These are phyloP conservation scores for Macrostomum cliftonense DNA, from an alignment of 2,888 invertebrate species.

Conservation along the genomic window DNA sequence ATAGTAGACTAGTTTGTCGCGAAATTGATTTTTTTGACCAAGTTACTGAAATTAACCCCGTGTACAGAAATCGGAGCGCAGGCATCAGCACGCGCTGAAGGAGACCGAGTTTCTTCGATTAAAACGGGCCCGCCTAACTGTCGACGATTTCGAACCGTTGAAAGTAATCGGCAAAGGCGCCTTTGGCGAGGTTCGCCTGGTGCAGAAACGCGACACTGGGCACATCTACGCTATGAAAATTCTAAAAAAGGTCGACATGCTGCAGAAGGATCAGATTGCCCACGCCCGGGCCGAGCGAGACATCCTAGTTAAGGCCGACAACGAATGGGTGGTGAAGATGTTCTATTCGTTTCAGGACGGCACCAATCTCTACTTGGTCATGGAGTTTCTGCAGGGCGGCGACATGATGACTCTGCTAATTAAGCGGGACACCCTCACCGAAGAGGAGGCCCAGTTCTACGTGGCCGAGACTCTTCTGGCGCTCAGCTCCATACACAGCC, in stretches of 20 bases:
- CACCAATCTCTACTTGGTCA: conserved; percentile 90
- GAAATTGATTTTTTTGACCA: no score
- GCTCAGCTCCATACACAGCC: conserved; percentile 93
- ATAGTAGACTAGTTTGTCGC: neutral
- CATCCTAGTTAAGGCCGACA: conserved; percentile 93
- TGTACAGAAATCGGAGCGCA: conserved; percentile 60
- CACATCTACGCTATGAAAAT: conserved; percentile 99
- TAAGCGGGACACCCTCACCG: conserved; percentile 95
- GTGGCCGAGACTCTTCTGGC: conserved; percentile 92
- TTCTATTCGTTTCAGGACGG: conserved; percentile 96
- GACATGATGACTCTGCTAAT: conserved; percentile 99
- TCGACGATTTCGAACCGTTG: conserved; percentile 91
- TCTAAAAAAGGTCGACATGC: conserved; percentile 89
- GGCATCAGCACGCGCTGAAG: conserved; percentile 85
- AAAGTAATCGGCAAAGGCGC: conserved; percentile 55
- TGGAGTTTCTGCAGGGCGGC: conserved; percentile 73
- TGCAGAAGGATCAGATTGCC: conserved; percentile 93
- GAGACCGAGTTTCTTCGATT: conserved; percentile 93
- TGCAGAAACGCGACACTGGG: conserved; percentile 97
- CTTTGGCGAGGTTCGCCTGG: conserved; percentile 62
- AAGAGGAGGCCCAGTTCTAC: conserved; percentile 97
- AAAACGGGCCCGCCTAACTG: conserved; percentile 80
- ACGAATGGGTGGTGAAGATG: conserved; percentile 99
- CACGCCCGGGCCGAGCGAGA: conserved; percentile 97
- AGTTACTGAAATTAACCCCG: no score